Evolutionary conservation across 2,113 vertebrate genomes (phyloP).

Genomic region (Cottus gobio): DNA sequence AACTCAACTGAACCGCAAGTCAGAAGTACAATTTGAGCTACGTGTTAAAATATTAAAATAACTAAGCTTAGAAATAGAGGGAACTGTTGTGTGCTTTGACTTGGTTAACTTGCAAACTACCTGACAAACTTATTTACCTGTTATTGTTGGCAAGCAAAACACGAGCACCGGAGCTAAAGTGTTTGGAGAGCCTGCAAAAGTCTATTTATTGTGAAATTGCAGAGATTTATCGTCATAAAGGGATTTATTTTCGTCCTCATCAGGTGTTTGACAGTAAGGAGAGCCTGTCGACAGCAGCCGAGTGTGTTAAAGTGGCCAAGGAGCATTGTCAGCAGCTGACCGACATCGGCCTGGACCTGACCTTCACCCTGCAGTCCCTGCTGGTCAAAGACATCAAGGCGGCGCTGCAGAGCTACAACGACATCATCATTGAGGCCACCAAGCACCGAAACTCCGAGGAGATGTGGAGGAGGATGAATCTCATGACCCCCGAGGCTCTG

Average conservation of each 20-base stretch:
- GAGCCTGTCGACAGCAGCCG: constrained; percentile 94
- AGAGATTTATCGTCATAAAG: background rate
- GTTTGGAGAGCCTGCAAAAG: too few species aligned
- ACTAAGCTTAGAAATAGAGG: too few species aligned
- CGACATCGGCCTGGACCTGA: constrained; percentile 95
- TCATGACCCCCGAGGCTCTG: constrained; percentile 97
- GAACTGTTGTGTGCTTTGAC: too few species aligned
- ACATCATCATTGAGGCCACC: constrained; percentile 97
- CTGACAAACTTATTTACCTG: background rate
- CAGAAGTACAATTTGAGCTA: background rate
- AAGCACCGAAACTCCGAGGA: constrained; percentile 99
- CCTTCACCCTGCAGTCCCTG: constrained; percentile 94
- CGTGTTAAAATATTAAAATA: background rate
- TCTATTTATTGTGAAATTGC: background rate
- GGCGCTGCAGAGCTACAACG: constrained; percentile 94
- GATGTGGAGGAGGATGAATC: constrained; percentile 98
- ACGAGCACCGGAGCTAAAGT: too few species aligned
- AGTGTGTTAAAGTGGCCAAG: constrained; percentile 97
- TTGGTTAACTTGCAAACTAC: background rate
- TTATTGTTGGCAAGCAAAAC: background rate
- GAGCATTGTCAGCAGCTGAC: constrained; percentile 96
- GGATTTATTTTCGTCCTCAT: background rate
- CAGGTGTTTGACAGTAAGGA: constrained; percentile 97
- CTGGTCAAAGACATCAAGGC: constrained; percentile 95
- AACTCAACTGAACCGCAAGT: background rate